Conservation (phyloP, 2,113 vertebrate species). For the Boleophthalmus pectinirostris region DNA sequence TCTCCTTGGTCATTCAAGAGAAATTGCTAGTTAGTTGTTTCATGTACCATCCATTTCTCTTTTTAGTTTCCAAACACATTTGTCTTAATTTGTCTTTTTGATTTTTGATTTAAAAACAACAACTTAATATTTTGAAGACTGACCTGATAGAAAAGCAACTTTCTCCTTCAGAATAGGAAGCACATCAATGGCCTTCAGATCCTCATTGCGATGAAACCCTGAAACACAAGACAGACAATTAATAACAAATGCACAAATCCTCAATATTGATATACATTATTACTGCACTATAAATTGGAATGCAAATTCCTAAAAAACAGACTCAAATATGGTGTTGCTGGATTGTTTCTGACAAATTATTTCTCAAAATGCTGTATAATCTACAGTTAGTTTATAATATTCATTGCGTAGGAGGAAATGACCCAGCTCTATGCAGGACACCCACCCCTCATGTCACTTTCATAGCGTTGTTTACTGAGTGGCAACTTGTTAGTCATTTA, state of each 20-base stretch:
- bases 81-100: neutral
- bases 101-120: neutral
- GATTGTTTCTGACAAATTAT: neutral
- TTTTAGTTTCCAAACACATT: neutral
- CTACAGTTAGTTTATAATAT: neutral
- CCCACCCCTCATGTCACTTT: neutral
- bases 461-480: neutral
- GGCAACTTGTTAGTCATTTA: constrained; percentile 9
- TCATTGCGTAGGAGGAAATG: neutral
- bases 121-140: constrained; percentile 6
- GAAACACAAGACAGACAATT: constrained; percentile 51
- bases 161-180: constrained; percentile 97
- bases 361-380: neutral
- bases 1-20: neutral
- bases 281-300: too few relatives aligned
- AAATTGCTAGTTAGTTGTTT: neutral
- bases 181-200: constrained; percentile 97
- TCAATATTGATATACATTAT: neutral
- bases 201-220: constrained; percentile 98
- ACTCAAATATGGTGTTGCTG: neutral
- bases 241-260: constrained; percentile 3
- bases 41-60: neutral
- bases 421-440: neutral
- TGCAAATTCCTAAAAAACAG: too few relatives aligned
- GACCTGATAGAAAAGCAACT: constrained; percentile 96